A percentile compares a stretch with the other conserved stretches of the same genome.
Conservation (phyloP, 1,140 invertebrate genomes). For the Leucophenga varia region DNA sequence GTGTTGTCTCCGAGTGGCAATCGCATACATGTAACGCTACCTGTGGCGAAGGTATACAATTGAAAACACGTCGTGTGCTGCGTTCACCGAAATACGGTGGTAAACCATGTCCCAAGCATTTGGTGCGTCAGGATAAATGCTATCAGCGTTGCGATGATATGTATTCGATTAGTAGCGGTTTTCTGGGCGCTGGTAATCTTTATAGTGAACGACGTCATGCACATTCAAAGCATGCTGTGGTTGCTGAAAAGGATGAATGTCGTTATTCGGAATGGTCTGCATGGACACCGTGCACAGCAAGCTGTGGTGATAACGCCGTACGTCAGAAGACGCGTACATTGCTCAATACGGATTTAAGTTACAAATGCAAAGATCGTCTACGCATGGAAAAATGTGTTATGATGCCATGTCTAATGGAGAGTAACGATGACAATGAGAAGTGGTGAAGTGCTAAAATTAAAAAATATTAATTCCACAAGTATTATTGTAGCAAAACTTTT, state of each 20-base stretch:
- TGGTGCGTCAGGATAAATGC: conserved; percentile 50
- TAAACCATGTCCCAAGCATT: conserved; percentile 66
- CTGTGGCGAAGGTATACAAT: conserved; percentile 62
- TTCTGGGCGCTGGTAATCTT: conserved; percentile 13
- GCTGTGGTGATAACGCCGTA: conserved; percentile 59
- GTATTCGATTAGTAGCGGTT: conserved; percentile 35
- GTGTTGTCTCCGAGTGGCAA: conserved; percentile 65
- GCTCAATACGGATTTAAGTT: conserved; percentile 46
- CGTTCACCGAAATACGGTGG: conserved; percentile 68
- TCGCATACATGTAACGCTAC: conserved; percentile 64
- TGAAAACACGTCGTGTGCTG: conserved; percentile 58
- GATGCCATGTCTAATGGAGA: conserved; percentile 43
- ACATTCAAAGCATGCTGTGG: conserved; percentile 15
- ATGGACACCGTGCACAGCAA: conserved; percentile 67
- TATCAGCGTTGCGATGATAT: conserved; percentile 53
- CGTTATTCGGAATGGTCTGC: conserved; percentile 64
- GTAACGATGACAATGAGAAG: conserved; percentile 40
- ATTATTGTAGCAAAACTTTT: too few relatives aligned
- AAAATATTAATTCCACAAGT: too few relatives aligned
- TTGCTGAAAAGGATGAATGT: conserved; percentile 58
- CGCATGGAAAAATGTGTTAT: conserved; percentile 50
- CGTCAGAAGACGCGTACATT: conserved; percentile 44
- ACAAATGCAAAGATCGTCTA: conserved; percentile 50
- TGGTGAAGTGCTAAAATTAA: too few relatives aligned
- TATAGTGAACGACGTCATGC: conserved; percentile 26